Evolutionary conservation across 2,113 vertebrate species (phyloP), one percentile per base, ranked within the genome.

Genomic region (Maccullochella peelii): DNA sequence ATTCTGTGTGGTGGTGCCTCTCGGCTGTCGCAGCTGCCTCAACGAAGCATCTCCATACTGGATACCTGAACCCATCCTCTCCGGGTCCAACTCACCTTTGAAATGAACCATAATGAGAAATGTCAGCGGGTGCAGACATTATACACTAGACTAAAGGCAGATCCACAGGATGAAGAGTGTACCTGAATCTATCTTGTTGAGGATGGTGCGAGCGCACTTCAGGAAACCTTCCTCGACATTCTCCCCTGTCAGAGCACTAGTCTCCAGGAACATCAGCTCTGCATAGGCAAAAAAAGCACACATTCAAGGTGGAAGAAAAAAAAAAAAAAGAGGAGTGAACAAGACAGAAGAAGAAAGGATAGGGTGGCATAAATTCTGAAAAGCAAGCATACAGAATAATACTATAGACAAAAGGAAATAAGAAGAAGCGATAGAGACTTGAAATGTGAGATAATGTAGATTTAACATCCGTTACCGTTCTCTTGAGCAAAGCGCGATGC

Each of bases 151-250:
- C 40, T 16, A 12, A 15, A 47, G 8, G 18, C 33, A 58, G 18
- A 70, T 21, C 67, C 59, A 58, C 59, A 36, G 16, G 18, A 61
- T 25, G 15, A 21, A 11, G 8, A 77, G 75, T 5, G 33, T 93
- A 98, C 97, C 97, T 90, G 97, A 97, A 69, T 98, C 97, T 2
- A 98, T 98, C 95, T 98, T 98, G 92, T 95, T 97, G 92, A 98
- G 95, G 87, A 98, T 98, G 84, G 93, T 97, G 80, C 97, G 96
- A 38, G 97, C 97, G 7, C 97, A 98, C 91, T 98, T 98, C 40
- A 98, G 92, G 90, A 98, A 98, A 1, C 96, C 97, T 82, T 98
- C 97, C 85, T 98, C 97, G 14, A 98, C 97, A 0, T 98, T 98
- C 93, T 98, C 97, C 0, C 97, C 97, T 0, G 97, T 98, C 90